Base-by-base conservation (phyloP, 2,888 invertebrate species). In the Troilus luridus region DNA sequence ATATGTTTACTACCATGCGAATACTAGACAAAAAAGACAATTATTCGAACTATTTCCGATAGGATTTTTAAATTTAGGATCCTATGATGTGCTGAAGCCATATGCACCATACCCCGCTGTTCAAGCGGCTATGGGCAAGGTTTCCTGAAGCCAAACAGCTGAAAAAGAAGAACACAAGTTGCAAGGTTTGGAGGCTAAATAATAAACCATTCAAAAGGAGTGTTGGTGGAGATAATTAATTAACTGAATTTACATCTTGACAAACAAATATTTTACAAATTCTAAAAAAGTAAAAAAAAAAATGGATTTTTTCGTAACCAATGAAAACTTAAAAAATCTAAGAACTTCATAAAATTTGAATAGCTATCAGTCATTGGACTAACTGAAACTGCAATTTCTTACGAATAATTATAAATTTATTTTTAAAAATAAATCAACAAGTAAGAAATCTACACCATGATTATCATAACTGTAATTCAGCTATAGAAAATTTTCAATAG, bases 111-210 rank as follows among this genome's bases (percentile, higher is more conserved):
- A 85, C 56, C 85, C 41, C 56, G 56, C n/a, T 85, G 85, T 54
- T 85, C 85, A 56, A 85, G 85, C 85, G n/a, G 54, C 85, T 56
- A 85, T 85, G 85, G n/a, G 56, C 56, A 85, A 56, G 85, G 85
- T 85, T 85, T 85, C 85, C 21, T 58, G 85, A 85, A 85, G 85
- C 85, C 85, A 85, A 56, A 85, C 85, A 85, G 85, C 56, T 41
- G 41, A 85, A 85, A 85, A 85, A 85, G 56, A 58, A 56, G 56
- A 58, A 56, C 21, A 85, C n/a, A 85, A 85, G 85, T 58, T 85
- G 85, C 85, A 56, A 85, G 56, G 56, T 58, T 85, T 21, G 9
- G 85, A 12, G n/a, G 8, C 58, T 85, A 77, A 77, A 77, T 77
- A 77, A 77, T 77, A 24, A 67, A 41, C 72, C 27, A 77, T 17